Base-by-base conservation (phyloP, 2,113 vertebrate genomes). In the Acanthochromis polyacanthus region DNA sequence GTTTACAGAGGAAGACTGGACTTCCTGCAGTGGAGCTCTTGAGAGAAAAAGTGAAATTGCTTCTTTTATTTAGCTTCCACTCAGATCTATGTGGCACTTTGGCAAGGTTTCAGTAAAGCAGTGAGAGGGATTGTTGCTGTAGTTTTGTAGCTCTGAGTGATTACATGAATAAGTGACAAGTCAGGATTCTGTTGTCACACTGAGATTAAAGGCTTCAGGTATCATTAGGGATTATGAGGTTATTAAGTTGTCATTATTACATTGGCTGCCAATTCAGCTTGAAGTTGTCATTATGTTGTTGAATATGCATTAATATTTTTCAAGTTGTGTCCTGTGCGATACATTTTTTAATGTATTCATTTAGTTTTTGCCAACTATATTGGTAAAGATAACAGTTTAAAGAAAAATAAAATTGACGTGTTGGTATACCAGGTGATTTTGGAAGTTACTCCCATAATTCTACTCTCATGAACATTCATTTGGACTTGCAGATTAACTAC, bases 1-100 rank as follows among this genome's bases (percentile, higher is more conserved):
- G 83, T 90, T 92, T 88, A 79, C 32, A 85, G 38, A 84, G 60
- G 83, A 82, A 88, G 20, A 70, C 48, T 53, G 66, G 52, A 53
- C 57, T 82, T 85, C 68, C 83, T 90, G 63, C 38, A 28, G 64
- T 20, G 30, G 40, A 71, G 43, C 57, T 43, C 51, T 19, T 22
- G 60, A 75, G 58, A 61, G 32, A 61, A 60, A 72, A 76, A 78
- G 52, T 56, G 25, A 71, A 63, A 72, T 19, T 0, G 36, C 25
- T 28, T 48, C 17, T 83, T 62, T 56, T 78, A 36, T 80, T 72
- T 78, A 73, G 60, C 60, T 63, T 52, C 23, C 16, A 11, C 6
- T 67, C 17, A 14, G 4, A 50, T 71, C 10, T 57, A 2, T 58
- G 17, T 43, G 40, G 8, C 17, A 52, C 71, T 22, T 0, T 68